phyloP scores from a whole-genome alignment of 2,797 vertebrate species.

The Geotrypetes seraphini region DNA sequence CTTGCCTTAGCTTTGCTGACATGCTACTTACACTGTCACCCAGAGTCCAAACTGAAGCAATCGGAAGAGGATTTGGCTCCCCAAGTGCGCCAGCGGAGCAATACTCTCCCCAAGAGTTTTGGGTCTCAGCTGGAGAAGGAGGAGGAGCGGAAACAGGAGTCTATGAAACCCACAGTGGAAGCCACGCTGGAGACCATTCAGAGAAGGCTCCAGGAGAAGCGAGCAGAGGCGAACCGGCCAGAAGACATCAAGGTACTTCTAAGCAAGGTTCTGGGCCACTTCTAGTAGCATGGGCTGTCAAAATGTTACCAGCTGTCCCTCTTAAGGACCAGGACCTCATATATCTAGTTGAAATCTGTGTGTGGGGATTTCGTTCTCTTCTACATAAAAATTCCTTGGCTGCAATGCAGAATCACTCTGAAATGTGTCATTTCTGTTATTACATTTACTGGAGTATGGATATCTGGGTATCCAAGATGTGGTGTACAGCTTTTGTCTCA shows the following conservation, averaged over 20 bases:
- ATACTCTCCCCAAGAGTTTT: slow-evolving; percentile 94
- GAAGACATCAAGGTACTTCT: slow-evolving; percentile 97
- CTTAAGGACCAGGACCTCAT: too few species aligned
- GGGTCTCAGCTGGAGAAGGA: slow-evolving; percentile 93
- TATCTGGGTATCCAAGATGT: too few species aligned
- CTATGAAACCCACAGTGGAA: slow-evolving; percentile 73
- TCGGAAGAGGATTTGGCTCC: slow-evolving; percentile 85
- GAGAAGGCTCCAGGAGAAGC: slow-evolving; percentile 86
- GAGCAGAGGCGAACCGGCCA: slow-evolving; percentile 70
- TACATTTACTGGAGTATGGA: too few species aligned
- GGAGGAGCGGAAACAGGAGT: slow-evolving; percentile 56
- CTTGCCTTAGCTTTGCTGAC: too few species aligned
- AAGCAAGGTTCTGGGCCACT: too few species aligned
- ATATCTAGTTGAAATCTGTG: too few species aligned
- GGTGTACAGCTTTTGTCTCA: too few species aligned
- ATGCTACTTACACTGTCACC: neutral
- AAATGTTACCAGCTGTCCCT: neutral
- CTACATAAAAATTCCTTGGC: too few species aligned
- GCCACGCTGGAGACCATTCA: slow-evolving; percentile 75
- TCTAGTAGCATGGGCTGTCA: neutral
- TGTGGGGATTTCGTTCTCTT: too few species aligned
- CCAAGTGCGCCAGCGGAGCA: slow-evolving; percentile 84
- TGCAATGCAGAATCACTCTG: too few species aligned
- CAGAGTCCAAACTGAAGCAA: slow-evolving; percentile 83
- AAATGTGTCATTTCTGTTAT: too few species aligned